Conservation (phyloP, 2,797 vertebrate species). For the Chaetodon trifasciatus region DNA sequence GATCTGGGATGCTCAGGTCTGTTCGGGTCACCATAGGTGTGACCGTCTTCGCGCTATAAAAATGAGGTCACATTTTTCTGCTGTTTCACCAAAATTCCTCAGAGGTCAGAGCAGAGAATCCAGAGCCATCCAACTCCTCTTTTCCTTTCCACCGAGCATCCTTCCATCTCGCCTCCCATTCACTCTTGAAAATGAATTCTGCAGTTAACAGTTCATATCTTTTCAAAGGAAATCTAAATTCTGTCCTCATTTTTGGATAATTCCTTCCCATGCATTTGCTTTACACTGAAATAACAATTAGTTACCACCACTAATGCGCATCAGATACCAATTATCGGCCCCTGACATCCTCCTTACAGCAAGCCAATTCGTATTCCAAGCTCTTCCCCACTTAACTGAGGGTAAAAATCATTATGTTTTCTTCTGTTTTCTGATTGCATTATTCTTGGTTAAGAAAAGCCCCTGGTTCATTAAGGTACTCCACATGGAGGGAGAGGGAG, state of each 20-base stretch:
- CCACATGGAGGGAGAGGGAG: slow-evolving; percentile 60
- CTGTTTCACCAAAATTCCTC: slow-evolving; percentile 83
- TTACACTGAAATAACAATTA: slow-evolving; percentile 15
- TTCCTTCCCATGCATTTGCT: slow-evolving; percentile 29
- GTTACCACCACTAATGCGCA: slow-evolving; percentile 40
- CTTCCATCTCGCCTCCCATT: slow-evolving; percentile 25
- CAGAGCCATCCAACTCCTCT: slow-evolving; percentile 17
- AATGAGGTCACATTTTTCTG: slow-evolving; percentile 87
- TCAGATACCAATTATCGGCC: slow-evolving; percentile 49
- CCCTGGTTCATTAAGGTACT: slow-evolving; percentile 72
- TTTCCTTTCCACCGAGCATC: slow-evolving; percentile 15
- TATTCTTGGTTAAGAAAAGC: slow-evolving; percentile 78
- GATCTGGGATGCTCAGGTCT: slow-evolving; percentile 76
- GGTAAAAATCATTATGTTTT: slow-evolving; percentile 74
- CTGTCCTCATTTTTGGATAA: neutral
- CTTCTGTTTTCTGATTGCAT: slow-evolving; percentile 65
- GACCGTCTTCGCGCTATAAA: slow-evolving; percentile 76
- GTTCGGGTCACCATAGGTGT: slow-evolving; percentile 77
- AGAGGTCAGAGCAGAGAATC: slow-evolving; percentile 55
- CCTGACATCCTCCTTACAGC: slow-evolving; percentile 51
- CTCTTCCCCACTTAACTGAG: slow-evolving; percentile 56
- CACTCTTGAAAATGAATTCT: neutral
- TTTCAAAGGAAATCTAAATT: neutral
- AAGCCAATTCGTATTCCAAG: slow-evolving; percentile 59
- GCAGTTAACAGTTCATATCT: neutral